A percentile compares a stretch with the other conserved stretches of the same genome.
Evolutionary conservation across 2,888 invertebrate species (phyloP).

Genomic region (Drosophila kokeensis): DNA sequence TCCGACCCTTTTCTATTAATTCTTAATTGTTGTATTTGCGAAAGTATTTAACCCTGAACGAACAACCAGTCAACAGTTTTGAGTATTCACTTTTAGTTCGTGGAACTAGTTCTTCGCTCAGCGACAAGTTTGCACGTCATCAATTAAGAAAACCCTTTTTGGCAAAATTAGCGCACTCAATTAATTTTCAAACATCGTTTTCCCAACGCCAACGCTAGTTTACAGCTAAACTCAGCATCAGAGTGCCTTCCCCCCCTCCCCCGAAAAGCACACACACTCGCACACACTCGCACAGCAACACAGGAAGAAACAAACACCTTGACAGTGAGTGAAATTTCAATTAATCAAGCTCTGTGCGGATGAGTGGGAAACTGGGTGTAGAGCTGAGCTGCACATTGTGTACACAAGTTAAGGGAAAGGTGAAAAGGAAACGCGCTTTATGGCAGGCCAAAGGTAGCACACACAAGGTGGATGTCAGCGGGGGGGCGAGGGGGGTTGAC

Average conservation of each 20-base stretch:
- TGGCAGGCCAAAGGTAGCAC: background rate
- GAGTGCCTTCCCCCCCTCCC: background rate
- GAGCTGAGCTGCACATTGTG: conserved; percentile 28
- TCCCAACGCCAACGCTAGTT: conserved; percentile 44
- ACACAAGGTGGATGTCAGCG: background rate
- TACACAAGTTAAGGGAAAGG: conserved; percentile 33
- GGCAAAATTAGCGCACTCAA: conserved; percentile 77
- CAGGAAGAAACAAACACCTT: conserved; percentile 33
- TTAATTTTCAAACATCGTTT: conserved; percentile 72
- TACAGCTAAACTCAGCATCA: conserved; percentile 6
- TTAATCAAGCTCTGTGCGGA: conserved; percentile 64
- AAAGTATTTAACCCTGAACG: conserved; percentile 17
- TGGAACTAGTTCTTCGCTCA: conserved; percentile 35
- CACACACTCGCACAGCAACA: conserved; percentile 19
- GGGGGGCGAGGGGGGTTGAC: background rate
- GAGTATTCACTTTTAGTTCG: conserved; percentile 12
- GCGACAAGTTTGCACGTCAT: conserved; percentile 42
- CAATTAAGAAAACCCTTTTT: conserved; percentile 74
- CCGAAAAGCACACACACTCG: background rate
- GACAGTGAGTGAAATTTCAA: conserved; percentile 78
- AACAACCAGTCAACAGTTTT: conserved; percentile 16
- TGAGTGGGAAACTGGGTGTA: conserved; percentile 27
- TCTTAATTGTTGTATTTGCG: background rate
- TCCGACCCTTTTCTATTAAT: background rate
- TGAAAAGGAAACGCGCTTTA: conserved; percentile 37